Evolutionary conservation across 2,797 vertebrate species (phyloP).

Genomic region (Vespertilio murinus): DNA sequence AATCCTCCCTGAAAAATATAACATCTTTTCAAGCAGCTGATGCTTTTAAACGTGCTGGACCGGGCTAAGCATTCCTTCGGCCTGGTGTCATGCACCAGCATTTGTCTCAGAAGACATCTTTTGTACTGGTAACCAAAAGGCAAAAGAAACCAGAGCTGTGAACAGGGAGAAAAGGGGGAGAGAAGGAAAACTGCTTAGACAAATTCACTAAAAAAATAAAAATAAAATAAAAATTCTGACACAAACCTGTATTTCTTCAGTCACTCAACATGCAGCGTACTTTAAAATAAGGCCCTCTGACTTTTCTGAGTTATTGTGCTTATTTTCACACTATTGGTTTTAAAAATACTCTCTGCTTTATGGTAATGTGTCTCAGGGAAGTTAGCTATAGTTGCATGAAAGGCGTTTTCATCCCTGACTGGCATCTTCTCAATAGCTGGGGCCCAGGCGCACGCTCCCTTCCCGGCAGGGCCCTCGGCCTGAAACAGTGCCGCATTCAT

Average conservation of each 20-base stretch:
- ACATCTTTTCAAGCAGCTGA: slow-evolving; percentile 84
- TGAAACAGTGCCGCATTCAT: slow-evolving; percentile 89
- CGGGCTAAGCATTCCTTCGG: slow-evolving; percentile 84
- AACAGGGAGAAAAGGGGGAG: slow-evolving; percentile 58
- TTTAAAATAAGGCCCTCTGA: slow-evolving; percentile 76
- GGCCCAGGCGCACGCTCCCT: slow-evolving; percentile 87
- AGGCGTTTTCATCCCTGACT: slow-evolving; percentile 89
- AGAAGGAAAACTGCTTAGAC: slow-evolving; percentile 72
- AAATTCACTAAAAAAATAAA: slow-evolving; percentile 79
- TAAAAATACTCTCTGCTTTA: slow-evolving; percentile 82
- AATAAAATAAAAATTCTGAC: slow-evolving; percentile 72
- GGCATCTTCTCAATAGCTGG: slow-evolving; percentile 88
- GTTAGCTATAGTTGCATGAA: slow-evolving; percentile 86
- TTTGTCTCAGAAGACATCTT: slow-evolving; percentile 88
- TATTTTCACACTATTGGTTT: slow-evolving; percentile 81
- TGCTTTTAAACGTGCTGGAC: slow-evolving; percentile 81
- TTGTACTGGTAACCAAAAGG: slow-evolving; percentile 87
- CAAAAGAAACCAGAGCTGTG: slow-evolving; percentile 86
- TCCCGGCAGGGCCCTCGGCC: slow-evolving; percentile 87
- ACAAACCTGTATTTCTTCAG: slow-evolving; percentile 79
- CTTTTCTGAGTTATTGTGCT: slow-evolving; percentile 78
- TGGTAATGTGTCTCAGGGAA: slow-evolving; percentile 86
- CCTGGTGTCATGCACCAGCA: slow-evolving; percentile 86
- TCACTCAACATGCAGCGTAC: slow-evolving; percentile 65
- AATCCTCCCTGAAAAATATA: slow-evolving; percentile 80